Evolutionary conservation across 2,113 vertebrate species (phyloP).

Genomic region (Atractosteus spatula): DNA sequence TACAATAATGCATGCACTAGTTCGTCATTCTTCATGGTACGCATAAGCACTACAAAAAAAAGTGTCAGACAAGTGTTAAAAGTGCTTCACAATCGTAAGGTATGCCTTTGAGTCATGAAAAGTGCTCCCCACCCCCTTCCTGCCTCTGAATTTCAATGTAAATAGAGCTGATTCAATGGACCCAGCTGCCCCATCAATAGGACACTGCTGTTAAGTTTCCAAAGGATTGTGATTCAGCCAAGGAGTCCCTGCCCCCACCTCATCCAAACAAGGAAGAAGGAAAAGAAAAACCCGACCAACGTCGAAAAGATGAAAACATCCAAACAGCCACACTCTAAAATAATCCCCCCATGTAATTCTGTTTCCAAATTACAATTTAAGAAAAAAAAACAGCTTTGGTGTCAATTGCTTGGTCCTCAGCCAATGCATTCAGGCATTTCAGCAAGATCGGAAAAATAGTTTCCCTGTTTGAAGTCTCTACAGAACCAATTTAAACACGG

Average conservation of each 20-base stretch:
- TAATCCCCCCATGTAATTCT: background rate
- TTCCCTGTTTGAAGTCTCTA: too few relatives aligned
- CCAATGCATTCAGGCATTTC: background rate
- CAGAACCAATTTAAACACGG: too few relatives aligned
- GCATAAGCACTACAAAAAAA: conserved; percentile 35
- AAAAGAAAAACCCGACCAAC: too few relatives aligned
- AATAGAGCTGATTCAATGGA: conserved; percentile 67
- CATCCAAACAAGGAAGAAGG: conserved; percentile 5
- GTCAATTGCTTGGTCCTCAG: background rate
- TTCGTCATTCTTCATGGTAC: too few relatives aligned
- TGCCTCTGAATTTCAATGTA: conserved; percentile 76
- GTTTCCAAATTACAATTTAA: background rate
- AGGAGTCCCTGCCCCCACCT: conserved; percentile 51
- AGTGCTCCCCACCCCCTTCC: conserved; percentile 57
- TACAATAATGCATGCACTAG: background rate
- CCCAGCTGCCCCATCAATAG: conserved; percentile 80
- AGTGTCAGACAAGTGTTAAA: conserved; percentile 40
- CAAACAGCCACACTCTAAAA: conserved; percentile 14
- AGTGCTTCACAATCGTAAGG: conserved; percentile 61
- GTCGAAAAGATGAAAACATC: conserved; percentile 20
- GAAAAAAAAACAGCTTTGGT: conserved; percentile 12
- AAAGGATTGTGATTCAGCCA: conserved; percentile 69
- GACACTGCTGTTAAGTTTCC: conserved; percentile 57
- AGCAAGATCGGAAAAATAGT: too few relatives aligned
- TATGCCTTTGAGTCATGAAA: conserved; percentile 55